A percentile compares a stretch with the other conserved stretches of the same genome.
Conservation (phyloP, 2,888 invertebrate species). For the Volucella zonaria region DNA sequence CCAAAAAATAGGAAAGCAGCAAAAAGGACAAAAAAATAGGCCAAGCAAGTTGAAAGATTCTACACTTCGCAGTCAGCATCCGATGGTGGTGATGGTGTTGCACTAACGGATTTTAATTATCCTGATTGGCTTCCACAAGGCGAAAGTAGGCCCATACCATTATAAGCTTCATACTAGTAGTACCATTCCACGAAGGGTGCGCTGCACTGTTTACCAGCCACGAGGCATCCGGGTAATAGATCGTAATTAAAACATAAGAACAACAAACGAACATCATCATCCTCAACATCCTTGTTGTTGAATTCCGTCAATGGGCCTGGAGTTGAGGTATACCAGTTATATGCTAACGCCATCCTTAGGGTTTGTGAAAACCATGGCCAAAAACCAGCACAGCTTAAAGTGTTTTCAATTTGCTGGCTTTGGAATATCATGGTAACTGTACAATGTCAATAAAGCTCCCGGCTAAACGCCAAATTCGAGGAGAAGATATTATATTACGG, state of each 20-base stretch:
- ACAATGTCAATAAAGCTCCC: conserved; percentile 43
- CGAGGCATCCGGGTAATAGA: conserved; percentile 9
- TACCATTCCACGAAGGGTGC: not conserved
- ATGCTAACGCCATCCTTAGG: not conserved
- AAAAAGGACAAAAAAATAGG: not conserved
- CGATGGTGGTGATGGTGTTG: conserved; percentile 24
- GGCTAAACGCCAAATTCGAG: conserved; percentile 13
- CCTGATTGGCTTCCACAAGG: conserved; percentile 31
- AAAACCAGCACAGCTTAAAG: not conserved
- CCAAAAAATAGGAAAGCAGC: conserved; percentile 4
- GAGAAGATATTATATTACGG: conserved; percentile 3
- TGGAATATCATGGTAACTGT: conserved; percentile 19
- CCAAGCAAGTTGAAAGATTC: not conserved
- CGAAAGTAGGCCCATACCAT: not conserved
- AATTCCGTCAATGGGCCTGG: not conserved
- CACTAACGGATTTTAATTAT: conserved; percentile 49
- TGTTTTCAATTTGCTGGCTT: conserved; percentile 15
- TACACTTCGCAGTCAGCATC: conserved; percentile 5
- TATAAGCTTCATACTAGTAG: not conserved
- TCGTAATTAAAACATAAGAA: conserved; percentile 33
- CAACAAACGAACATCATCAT: not conserved
- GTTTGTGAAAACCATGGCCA: not conserved
- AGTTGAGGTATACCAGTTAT: not conserved
- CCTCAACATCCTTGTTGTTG: not conserved
- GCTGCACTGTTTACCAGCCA: conserved; percentile 2